These are phyloP conservation scores for Stenurella melanura DNA, from an alignment of 2,888 invertebrate species.

Conservation along the genomic window DNA sequence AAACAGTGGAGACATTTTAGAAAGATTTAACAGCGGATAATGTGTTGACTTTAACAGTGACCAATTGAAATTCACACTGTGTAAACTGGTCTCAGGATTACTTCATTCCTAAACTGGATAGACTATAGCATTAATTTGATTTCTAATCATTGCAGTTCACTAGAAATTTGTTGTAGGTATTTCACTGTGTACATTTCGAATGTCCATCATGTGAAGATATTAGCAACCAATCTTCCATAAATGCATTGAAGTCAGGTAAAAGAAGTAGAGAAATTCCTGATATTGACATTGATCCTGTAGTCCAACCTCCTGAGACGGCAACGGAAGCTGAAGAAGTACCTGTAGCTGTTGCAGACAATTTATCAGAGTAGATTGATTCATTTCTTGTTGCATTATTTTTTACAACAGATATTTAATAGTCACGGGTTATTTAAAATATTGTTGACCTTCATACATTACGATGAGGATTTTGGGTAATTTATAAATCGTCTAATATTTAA, in stretches of 20 bases:
- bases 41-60: no score
- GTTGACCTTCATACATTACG: slow-evolving; percentile 1
- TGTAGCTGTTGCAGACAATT: slow-evolving; percentile 19
- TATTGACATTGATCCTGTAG: slow-evolving; percentile 32
- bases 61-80: no score
- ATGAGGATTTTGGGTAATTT: slow-evolving; percentile 1
- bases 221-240: slow-evolving; percentile 32
- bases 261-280: slow-evolving; percentile 37
- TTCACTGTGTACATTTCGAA: slow-evolving; percentile 98
- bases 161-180: slow-evolving; percentile 79
- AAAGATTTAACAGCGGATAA: no score
- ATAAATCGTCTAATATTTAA: not conserved
- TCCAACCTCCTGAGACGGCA: slow-evolving; percentile 68
- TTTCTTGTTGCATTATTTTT: not conserved
- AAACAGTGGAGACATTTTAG: no score
- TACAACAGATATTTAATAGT: not conserved
- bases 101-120: no score
- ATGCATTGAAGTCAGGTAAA: slow-evolving; percentile 38
- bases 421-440: not conserved
- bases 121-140: not conserved
- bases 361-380: slow-evolving; percentile 17
- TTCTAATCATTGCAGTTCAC: not conserved
- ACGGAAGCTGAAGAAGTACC: slow-evolving; percentile 69
- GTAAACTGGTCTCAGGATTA: no score
- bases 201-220: slow-evolving; percentile 84